phyloP scores from a whole-genome alignment of 2,797 vertebrate genomes.

The Emydoidea blandingii region DNA sequence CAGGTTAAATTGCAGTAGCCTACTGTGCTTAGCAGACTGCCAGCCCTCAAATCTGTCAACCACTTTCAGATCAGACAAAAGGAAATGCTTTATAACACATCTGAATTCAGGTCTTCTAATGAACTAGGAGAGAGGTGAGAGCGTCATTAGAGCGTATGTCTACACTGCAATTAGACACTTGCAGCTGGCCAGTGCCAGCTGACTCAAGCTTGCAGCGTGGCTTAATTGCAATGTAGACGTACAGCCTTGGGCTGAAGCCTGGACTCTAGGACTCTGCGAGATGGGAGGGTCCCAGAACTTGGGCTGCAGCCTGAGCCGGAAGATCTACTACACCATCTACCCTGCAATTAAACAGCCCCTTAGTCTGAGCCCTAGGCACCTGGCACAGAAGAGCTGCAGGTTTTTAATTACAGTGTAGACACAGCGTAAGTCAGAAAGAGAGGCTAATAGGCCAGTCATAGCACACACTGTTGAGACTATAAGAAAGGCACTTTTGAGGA shows the following conservation, averaged over 20 bases:
- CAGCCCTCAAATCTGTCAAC: background rate
- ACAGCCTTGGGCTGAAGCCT: background rate
- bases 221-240: background rate
- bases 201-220: background rate
- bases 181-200: background rate
- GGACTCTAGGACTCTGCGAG: background rate
- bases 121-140: background rate
- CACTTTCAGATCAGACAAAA: background rate
- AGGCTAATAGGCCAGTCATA: background rate
- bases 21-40: background rate
- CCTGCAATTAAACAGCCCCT: background rate
- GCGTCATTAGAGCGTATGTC: background rate
- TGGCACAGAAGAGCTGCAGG: background rate
- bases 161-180: background rate
- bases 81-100: background rate
- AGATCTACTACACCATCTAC: background rate
- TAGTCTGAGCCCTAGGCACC: background rate
- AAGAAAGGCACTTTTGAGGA: rapidly evolving
- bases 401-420: background rate
- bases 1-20: background rate
- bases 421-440: background rate
- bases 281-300: background rate
- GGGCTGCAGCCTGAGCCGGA: no score
- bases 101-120: background rate
- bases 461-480: rapidly evolving